Evolutionary conservation across 2,888 invertebrate genomes (phyloP).

Genomic region (Drosophila neotestacea): DNA sequence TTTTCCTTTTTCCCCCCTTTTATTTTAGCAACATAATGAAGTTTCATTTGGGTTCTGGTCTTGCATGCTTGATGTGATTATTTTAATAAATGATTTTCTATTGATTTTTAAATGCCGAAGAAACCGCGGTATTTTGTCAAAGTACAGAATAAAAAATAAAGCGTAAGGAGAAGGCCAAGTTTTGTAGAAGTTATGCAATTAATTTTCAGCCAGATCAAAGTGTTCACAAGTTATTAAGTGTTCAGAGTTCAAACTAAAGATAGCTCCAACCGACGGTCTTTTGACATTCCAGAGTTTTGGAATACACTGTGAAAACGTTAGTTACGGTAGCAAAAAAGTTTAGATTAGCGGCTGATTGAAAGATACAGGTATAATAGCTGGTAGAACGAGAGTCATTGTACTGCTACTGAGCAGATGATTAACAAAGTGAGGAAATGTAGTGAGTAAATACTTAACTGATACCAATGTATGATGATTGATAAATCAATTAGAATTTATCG

Average conservation of each 20-base stretch:
- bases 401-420: not conserved
- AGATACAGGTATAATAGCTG: not conserved
- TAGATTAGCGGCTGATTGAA: not conserved
- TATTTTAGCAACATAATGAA: constrained; percentile 57
- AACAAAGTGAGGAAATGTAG: not conserved
- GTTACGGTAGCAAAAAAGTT: constrained; percentile 6
- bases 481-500: not conserved
- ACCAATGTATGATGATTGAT: not conserved
- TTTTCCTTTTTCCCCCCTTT: constrained; percentile 27
- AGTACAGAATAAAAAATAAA: constrained; percentile 17
- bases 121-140: constrained; percentile 65
- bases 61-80: constrained; percentile 62
- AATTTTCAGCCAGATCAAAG: constrained; percentile 47
- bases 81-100: constrained; percentile 79
- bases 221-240: constrained; percentile 42
- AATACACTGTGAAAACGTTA: constrained; percentile 6
- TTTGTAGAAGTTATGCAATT: constrained; percentile 42
- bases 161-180: constrained; percentile 7
- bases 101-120: constrained; percentile 55
- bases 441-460: not conserved
- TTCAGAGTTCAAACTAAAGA: constrained; percentile 15
- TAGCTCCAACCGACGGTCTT: not conserved
- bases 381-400: not conserved
- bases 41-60: constrained; percentile 46
- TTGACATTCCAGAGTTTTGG: constrained; percentile 17